These are phyloP conservation scores for Drosophila borealis DNA, from an alignment of 2,888 invertebrate species.

Conservation along the genomic window DNA sequence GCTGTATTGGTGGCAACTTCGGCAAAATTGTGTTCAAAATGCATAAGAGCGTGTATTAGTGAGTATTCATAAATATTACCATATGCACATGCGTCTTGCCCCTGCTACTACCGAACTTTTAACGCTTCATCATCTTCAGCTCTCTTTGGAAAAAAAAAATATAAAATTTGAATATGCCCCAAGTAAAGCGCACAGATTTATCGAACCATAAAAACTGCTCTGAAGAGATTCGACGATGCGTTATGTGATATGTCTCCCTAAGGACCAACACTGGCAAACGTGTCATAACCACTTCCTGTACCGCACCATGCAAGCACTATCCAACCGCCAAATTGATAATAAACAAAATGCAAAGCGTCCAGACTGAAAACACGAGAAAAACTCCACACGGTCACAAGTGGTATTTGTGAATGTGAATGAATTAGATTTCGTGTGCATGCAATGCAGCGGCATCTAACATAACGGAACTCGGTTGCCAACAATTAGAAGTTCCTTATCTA, in stretches of 20 bases:
- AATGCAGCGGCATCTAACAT: no score
- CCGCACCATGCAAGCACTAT: background rate
- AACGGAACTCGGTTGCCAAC: no score
- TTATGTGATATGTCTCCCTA: constrained; percentile 35
- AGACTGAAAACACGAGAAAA: constrained; percentile 19
- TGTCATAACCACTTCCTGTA: constrained; percentile 7
- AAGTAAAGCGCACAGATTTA: constrained; percentile 65
- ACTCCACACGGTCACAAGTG: background rate
- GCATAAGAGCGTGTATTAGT: constrained; percentile 67
- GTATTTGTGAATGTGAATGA: constrained; percentile 4
- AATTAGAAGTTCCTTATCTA: background rate
- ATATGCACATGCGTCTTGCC: constrained; percentile 51
- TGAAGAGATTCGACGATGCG: constrained; percentile 33
- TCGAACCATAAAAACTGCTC: constrained; percentile 55
- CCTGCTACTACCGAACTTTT: background rate
- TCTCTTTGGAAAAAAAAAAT: constrained; percentile 2
- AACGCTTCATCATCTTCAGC: constrained; percentile 6
- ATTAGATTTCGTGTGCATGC: constrained; percentile 12
- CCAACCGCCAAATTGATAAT: constrained; percentile 15
- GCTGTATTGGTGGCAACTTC: constrained; percentile 29
- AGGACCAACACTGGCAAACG: constrained; percentile 4
- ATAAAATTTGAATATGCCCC: constrained; percentile 64
- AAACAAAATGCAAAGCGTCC: constrained; percentile 10
- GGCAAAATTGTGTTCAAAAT: constrained; percentile 65
- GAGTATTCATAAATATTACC: constrained; percentile 67